Percentiles rank a stretch among this genome's conserved stretches.
Evolutionary conservation across 2,113 vertebrate species (phyloP).

Genomic region (Lipophrys pholis): DNA sequence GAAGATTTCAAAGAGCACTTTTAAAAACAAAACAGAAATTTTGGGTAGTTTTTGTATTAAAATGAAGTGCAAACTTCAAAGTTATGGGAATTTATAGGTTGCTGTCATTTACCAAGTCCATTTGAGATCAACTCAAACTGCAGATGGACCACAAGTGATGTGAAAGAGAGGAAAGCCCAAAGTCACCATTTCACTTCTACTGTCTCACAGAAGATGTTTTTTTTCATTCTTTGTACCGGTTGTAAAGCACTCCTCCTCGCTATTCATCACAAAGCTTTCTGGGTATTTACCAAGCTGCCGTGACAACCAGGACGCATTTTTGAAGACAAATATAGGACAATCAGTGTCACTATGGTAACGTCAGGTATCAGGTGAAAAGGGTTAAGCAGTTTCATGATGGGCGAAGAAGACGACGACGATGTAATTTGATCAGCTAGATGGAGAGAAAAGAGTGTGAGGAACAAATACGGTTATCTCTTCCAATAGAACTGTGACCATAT

Average conservation of each 20-base stretch:
- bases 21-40: too few species aligned
- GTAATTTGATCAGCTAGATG: slow-evolving; percentile 61
- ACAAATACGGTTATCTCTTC: slow-evolving; percentile 49
- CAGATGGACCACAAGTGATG: too few species aligned
- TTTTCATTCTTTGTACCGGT: slow-evolving; percentile 7
- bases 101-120: too few species aligned
- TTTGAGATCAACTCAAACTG: too few species aligned
- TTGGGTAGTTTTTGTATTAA: too few species aligned
- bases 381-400: slow-evolving; percentile 45
- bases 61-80: too few species aligned
- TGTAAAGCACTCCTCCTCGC: slow-evolving; percentile 36
- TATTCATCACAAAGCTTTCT: slow-evolving; percentile 43
- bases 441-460: slow-evolving; percentile 8
- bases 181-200: neutral
- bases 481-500: slow-evolving; percentile 37
- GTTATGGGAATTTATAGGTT: too few species aligned
- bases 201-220: slow-evolving; percentile 6
- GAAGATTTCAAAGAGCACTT: too few species aligned
- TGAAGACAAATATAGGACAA: slow-evolving; percentile 71
- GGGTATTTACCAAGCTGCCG: slow-evolving; percentile 28
- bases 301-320: slow-evolving; percentile 44
- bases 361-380: slow-evolving; percentile 76
- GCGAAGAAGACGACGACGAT: slow-evolving; percentile 33
- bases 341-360: slow-evolving; percentile 77
- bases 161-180: neutral